A percentile compares a stretch with the other conserved stretches of the same genome.
Conservation (phyloP, 2,888 invertebrate species). For the Nudaria mundana region DNA sequence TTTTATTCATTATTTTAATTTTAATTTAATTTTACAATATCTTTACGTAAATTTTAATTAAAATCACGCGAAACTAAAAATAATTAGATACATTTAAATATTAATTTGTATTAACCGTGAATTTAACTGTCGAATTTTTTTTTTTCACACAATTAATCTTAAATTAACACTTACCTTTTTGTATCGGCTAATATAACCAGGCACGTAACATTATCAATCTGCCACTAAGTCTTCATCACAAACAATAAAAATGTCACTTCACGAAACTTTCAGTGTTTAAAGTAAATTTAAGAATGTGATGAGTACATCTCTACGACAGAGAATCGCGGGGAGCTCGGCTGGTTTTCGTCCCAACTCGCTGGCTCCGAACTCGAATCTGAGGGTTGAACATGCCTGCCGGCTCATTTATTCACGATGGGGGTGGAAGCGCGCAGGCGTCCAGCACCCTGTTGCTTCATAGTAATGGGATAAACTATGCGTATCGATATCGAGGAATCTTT, state of each 20-base stretch:
- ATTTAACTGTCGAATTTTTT: too few relatives aligned
- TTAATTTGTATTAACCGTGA: too few relatives aligned
- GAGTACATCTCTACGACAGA: slow-evolving; percentile 51
- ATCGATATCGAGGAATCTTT: slow-evolving; percentile 40
- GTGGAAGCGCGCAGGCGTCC: slow-evolving; percentile 76
- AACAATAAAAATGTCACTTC: slow-evolving; percentile 36
- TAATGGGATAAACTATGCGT: slow-evolving; percentile 24
- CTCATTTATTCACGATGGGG: slow-evolving; percentile 60
- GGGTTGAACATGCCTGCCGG: slow-evolving; percentile 48
- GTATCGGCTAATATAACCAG: slow-evolving; percentile 38
- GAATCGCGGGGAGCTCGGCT: slow-evolving; percentile 33
- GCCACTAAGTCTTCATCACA: slow-evolving; percentile 51
- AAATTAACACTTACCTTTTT: slow-evolving; percentile 50
- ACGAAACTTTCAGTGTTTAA: slow-evolving; percentile 39
- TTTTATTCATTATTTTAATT: neutral
- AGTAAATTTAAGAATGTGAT: slow-evolving; percentile 34
- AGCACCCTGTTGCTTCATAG: slow-evolving; percentile 79
- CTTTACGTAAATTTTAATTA: neutral
- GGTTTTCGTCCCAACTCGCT: slow-evolving; percentile 44
- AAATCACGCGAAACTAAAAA: neutral
- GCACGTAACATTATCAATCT: slow-evolving; percentile 42
- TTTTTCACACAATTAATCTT: too few relatives aligned
- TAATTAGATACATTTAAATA: neutral
- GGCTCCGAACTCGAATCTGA: slow-evolving; percentile 61
- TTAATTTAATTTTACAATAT: neutral